Conservation (phyloP, 1,140 invertebrate species). For the Orchestia grillus region DNA sequence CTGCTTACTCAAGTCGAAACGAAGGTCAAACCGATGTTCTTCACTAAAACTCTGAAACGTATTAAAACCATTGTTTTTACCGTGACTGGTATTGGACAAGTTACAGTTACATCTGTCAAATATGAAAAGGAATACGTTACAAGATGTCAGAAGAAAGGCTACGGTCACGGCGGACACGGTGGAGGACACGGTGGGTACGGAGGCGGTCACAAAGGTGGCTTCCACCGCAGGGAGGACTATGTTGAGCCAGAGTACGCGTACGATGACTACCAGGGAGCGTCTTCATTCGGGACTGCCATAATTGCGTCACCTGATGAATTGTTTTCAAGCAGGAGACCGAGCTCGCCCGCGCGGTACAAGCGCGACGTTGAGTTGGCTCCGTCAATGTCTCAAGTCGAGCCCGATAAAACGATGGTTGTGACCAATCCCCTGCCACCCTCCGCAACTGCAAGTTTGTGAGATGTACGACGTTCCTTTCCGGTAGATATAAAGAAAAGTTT, state of each 20-base stretch:
- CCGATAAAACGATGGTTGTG: background rate
- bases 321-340: background rate
- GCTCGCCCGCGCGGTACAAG: background rate
- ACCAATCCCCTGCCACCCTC: slow-evolving; percentile 14
- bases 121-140: slow-evolving; percentile 68
- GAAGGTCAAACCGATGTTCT: slow-evolving; percentile 65
- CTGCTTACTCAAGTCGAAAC: slow-evolving; percentile 67
- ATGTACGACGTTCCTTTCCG: background rate
- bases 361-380: slow-evolving; percentile 16
- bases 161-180: background rate
- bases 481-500: background rate
- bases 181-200: background rate
- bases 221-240: slow-evolving; percentile 55
- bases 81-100: slow-evolving; percentile 67
- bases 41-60: slow-evolving; percentile 66
- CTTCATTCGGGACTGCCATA: slow-evolving; percentile 8
- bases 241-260: slow-evolving; percentile 48
- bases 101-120: slow-evolving; percentile 66
- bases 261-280: slow-evolving; percentile 11
- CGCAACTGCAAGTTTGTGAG: background rate
- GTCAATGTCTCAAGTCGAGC: slow-evolving; percentile 26
- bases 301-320: background rate
- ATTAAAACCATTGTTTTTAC: slow-evolving; percentile 67
- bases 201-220: background rate
- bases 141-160: slow-evolving; percentile 66